phyloP scores from a whole-genome alignment of 2,888 invertebrate species.

The Fragum sueziense region DNA sequence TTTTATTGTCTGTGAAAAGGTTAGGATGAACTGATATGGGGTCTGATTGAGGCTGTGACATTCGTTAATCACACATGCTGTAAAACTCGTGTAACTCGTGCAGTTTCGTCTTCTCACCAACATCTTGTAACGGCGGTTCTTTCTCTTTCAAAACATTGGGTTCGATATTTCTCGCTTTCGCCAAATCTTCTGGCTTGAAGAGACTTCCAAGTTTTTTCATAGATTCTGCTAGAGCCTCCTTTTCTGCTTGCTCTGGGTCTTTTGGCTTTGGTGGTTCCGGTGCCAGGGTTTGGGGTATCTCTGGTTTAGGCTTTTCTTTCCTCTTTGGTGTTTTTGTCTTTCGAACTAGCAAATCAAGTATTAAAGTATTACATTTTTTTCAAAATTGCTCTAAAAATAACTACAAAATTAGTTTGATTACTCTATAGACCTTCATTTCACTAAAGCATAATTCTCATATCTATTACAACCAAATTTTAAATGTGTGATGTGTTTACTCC shows the following conservation, averaged over 20 bases:
- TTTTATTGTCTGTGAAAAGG: too few relatives aligned
- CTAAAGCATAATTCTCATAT: too few relatives aligned
- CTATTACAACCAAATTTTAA: too few relatives aligned
- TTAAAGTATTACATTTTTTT: too few relatives aligned
- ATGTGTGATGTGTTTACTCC: too few relatives aligned
- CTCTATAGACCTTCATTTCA: too few relatives aligned
- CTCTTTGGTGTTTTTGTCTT: conserved; percentile 21
- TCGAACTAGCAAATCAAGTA: not conserved
- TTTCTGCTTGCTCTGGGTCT: conserved; percentile 12
- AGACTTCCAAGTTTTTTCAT: conserved; percentile 10
- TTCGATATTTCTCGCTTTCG: conserved; percentile 34
- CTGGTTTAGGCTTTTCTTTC: conserved; percentile 14
- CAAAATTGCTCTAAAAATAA: too few relatives aligned
- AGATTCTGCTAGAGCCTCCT: conserved; percentile 11
- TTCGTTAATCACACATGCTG: not conserved
- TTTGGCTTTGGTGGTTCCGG: conserved; percentile 17
- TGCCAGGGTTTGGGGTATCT: conserved; percentile 14
- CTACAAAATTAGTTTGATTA: too few relatives aligned
- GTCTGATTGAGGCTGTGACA: not conserved
- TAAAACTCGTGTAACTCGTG: not conserved
- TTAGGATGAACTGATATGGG: too few relatives aligned
- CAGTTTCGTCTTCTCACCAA: conserved; percentile 33
- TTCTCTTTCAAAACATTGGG: conserved; percentile 50
- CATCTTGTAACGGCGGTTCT: conserved; percentile 49
- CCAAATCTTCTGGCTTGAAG: not conserved